Base-by-base conservation (phyloP, 2,113 vertebrate species). In the Podilymbus podiceps region DNA sequence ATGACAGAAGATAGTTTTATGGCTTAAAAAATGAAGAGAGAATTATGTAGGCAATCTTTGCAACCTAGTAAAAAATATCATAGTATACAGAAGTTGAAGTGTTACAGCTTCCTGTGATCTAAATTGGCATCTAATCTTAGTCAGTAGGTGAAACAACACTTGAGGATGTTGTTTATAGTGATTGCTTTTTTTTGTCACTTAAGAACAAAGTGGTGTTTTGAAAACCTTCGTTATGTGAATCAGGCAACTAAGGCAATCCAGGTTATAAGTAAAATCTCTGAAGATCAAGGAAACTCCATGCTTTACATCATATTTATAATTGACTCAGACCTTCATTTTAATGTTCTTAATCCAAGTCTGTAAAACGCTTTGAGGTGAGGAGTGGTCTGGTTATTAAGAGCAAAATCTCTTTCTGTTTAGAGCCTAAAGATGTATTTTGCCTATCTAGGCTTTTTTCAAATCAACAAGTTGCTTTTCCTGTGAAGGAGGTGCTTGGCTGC, bases 91-190 rank as follows among this genome's bases (percentile, higher is more conserved):
- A 95, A 96, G 95, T 90, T 52, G 94, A 93, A 95, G 79, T 90
- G 85, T 87, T 91, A 66, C 80, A 87, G 86, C 90, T 90, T 86
- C 55, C 84, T 75, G n/a, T 74, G 92, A 94, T 97, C 96, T 94
- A 92, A 97, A 96, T 93, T 97, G 94, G 64, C 73, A 95, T 97
- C 95, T 97, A 87, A 96, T 94, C 89, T 94, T 95, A 89, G 89
- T 58, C 55, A 72, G 81, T 53, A 86, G 90, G 88, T 96, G 76
- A 96, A 96, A 73, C 42, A 85, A 64, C 44, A 53, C 62, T 91
- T 77, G 55, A 84, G 60, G 40, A 63, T 87, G 79, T 82, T 95
- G 89, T 94, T 97, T 95, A 72, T 69, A 92, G 47, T 50, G 79
- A 91, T 89, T 95, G 67, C 58, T 86, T 90, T 93, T 87, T 93